Conservation (phyloP, 1,140 invertebrate genomes). For the Tetragnatha versicolor region DNA sequence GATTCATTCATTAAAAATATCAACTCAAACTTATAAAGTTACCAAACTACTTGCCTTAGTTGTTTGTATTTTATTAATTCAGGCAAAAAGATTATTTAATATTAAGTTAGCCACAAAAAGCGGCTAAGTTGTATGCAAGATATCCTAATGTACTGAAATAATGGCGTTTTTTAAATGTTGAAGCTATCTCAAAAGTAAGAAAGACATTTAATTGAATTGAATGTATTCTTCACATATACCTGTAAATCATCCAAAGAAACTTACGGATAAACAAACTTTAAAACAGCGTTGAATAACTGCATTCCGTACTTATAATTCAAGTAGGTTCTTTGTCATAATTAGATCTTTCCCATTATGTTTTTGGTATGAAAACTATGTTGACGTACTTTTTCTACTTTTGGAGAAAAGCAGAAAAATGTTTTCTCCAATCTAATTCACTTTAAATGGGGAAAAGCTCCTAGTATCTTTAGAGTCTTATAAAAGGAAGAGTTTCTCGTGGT, state of each 20-base stretch:
- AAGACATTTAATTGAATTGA: background rate
- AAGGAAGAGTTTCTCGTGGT: background rate
- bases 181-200: background rate
- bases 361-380: background rate
- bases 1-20: no score
- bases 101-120: no score
- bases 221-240: background rate
- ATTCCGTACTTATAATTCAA: background rate
- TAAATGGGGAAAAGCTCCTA: background rate
- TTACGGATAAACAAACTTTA: background rate
- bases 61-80: no score
- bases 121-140: no score
- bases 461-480: background rate
- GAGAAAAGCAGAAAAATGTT: slow-evolving; percentile 8
- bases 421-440: slow-evolving; percentile 23
- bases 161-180: no score
- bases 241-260: background rate
- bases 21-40: no score
- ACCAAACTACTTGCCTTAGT: no score
- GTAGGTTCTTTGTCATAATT: slow-evolving; percentile 10
- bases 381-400: background rate
- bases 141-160: no score
- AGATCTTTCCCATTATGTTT: background rate
- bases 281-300: background rate
- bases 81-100: no score